A percentile compares a stretch with the other conserved stretches of the same genome.
Evolutionary conservation across 2,797 vertebrate species (phyloP).

Genomic region (Rhinophrynus dorsalis): DNA sequence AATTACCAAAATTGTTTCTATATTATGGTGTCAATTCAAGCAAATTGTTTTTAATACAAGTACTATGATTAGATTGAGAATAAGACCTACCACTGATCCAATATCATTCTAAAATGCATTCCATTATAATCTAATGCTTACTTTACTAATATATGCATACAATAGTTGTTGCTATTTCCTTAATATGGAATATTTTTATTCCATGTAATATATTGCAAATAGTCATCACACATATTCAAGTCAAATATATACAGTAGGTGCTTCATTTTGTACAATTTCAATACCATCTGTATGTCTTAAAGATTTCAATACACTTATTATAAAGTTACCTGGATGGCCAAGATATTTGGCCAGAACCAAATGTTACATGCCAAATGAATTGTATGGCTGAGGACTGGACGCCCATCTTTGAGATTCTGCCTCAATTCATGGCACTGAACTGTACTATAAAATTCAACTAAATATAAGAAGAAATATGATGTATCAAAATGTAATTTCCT

Average conservation of each 20-base stretch:
- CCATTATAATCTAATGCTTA: neutral
- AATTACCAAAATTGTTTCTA: too few species aligned
- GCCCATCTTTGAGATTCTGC: neutral
- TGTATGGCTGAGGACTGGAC: neutral
- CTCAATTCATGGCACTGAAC: neutral
- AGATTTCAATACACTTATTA: neutral
- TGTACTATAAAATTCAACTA: neutral
- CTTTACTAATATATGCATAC: neutral
- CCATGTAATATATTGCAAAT: too few species aligned
- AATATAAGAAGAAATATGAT: neutral
- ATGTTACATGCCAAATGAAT: neutral
- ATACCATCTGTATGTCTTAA: neutral
- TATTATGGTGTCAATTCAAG: too few species aligned
- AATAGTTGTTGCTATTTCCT: neutral
- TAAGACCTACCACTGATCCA: too few species aligned
- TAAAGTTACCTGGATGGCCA: neutral
- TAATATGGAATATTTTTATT: too few species aligned
- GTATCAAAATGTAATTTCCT: neutral
- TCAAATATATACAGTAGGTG: neutral
- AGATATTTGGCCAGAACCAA: neutral
- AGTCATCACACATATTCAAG: neutral
- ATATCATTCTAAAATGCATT: neutral
- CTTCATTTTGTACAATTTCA: neutral
- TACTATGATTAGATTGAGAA: too few species aligned
- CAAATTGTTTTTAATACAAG: too few species aligned